phyloP scores from a whole-genome alignment of 2,113 vertebrate genomes.

The Neogobius melanostomus region DNA sequence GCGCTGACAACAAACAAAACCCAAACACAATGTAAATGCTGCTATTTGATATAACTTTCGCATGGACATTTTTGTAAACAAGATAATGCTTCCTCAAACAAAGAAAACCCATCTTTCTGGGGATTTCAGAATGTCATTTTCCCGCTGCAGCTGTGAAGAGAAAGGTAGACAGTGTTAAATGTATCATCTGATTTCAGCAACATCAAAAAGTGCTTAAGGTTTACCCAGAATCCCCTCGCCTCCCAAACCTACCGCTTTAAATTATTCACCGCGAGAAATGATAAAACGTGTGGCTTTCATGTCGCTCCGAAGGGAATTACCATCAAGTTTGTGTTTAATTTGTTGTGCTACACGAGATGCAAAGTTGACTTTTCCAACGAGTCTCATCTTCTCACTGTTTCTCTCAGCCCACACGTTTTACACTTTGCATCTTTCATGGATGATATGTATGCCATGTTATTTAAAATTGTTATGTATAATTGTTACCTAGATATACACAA shows the following conservation, averaged over 20 bases:
- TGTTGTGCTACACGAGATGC: conserved; percentile 8
- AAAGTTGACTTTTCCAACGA: neutral
- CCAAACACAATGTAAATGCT: too few relatives aligned
- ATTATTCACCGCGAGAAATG: conserved; percentile 52
- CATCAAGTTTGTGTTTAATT: conserved; percentile 18
- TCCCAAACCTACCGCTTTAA: conserved; percentile 4
- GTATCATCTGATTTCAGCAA: conserved; percentile 19
- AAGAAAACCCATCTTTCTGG: conserved; percentile 1
- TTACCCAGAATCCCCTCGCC: conserved; percentile 22
- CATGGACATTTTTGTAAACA: neutral
- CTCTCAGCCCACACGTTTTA: too few relatives aligned
- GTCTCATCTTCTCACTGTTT: too few relatives aligned
- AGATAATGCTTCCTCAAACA: neutral
- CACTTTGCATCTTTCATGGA: too few relatives aligned
- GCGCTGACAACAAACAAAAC: too few relatives aligned
- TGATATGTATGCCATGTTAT: too few relatives aligned
- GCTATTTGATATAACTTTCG: too few relatives aligned
- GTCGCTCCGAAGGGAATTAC: conserved; percentile 11
- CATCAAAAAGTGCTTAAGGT: conserved; percentile 10
- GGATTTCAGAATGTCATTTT: conserved; percentile 1
- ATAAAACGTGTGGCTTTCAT: conserved; percentile 1
- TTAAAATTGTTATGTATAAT: too few relatives aligned
- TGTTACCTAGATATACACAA: too few relatives aligned
- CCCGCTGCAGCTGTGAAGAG: neutral
- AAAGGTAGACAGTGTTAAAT: conserved; percentile 7